Evolutionary conservation across 2,113 vertebrate genomes (phyloP).

Genomic region (Forbesichthys papilliferus): DNA sequence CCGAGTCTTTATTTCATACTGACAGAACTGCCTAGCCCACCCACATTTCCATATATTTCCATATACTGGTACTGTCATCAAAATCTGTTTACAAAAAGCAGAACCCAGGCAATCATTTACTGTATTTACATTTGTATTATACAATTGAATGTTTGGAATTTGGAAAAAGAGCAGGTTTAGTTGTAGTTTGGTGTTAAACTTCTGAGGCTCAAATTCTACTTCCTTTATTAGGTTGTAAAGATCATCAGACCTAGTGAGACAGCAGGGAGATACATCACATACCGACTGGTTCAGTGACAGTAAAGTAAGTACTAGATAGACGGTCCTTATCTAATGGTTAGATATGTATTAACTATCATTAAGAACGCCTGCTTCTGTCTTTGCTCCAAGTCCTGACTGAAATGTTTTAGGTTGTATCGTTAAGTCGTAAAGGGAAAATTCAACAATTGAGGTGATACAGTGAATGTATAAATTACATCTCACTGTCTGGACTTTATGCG

Average conservation of each 20-base stretch:
- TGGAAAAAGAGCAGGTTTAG: too few relatives aligned
- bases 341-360: not conserved
- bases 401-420: too few relatives aligned
- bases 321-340: not conserved
- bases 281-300: constrained; percentile 90
- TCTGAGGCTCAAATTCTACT: not conserved
- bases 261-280: constrained; percentile 94
- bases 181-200: not conserved
- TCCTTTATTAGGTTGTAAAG: constrained; percentile 87
- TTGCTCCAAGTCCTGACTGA: too few relatives aligned
- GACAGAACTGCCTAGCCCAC: not conserved
- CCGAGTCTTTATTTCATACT: not conserved
- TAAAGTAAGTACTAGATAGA: constrained; percentile 6
- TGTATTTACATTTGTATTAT: too few relatives aligned
- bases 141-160: too few relatives aligned
- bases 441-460: not conserved
- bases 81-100: too few relatives aligned
- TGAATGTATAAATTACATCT: too few relatives aligned
- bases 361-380: not conserved
- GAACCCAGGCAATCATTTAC: too few relatives aligned
- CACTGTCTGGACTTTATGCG: too few relatives aligned
- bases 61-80: too few relatives aligned
- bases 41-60: not conserved
- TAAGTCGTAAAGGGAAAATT: not conserved
- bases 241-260: constrained; percentile 97